Conservation (phyloP, 2,888 invertebrate species). For the Euproctis similis region DNA sequence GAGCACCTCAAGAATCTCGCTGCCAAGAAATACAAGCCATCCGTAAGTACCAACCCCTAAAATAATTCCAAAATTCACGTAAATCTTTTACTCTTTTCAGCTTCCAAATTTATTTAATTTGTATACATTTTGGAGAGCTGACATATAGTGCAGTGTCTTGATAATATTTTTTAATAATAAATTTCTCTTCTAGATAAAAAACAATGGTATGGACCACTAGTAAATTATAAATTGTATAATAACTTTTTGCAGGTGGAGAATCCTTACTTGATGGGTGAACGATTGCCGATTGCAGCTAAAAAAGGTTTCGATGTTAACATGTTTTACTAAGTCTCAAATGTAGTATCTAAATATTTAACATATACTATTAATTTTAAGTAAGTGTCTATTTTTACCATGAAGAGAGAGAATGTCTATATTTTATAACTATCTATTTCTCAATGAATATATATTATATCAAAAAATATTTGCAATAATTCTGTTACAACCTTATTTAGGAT, state of each 20-base stretch:
- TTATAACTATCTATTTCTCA: too few species aligned
- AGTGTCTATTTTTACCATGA: slow-evolving; percentile 30
- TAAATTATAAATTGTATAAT: slow-evolving; percentile 6
- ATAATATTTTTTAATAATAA: too few species aligned
- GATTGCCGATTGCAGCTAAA: slow-evolving; percentile 93
- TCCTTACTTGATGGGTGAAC: slow-evolving; percentile 90
- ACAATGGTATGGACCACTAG: too few species aligned
- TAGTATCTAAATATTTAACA: slow-evolving; percentile 18
- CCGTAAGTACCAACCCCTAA: slow-evolving; percentile 40
- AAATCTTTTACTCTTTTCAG: too few species aligned
- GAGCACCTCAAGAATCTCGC: slow-evolving; percentile 82
- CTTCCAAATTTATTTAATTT: too few species aligned
- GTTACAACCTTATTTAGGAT: slow-evolving; percentile 42
- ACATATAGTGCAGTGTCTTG: too few species aligned
- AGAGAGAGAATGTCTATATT: slow-evolving; percentile 6
- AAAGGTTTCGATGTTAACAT: slow-evolving; percentile 85
- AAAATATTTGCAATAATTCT: slow-evolving; percentile 19
- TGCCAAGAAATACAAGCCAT: slow-evolving; percentile 84
- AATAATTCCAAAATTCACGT: too few species aligned
- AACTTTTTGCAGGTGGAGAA: slow-evolving; percentile 80
- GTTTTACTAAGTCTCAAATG: slow-evolving; percentile 38
- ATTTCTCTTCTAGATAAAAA: too few species aligned
- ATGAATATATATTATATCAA: too few species aligned
- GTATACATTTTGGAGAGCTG: too few species aligned
- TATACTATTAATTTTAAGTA: slow-evolving; percentile 24